Evolutionary conservation across 2,113 vertebrate species (phyloP).

Genomic region (Ploceus nigricollis): DNA sequence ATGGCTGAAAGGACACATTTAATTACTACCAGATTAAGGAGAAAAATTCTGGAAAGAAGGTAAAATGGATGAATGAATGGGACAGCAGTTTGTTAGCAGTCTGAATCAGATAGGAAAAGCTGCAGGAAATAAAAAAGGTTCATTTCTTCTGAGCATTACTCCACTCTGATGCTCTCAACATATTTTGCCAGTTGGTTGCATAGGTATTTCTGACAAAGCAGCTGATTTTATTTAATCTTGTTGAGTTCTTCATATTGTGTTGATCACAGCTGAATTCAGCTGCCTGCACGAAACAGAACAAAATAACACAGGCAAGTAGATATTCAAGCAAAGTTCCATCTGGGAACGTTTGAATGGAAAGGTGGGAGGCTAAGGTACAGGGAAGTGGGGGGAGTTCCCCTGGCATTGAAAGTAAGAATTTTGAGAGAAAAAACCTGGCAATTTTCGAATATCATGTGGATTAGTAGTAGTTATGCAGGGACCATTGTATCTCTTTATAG

Average conservation of each 20-base stretch:
- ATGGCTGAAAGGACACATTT: neutral
- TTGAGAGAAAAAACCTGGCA: neutral
- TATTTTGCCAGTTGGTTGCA: neutral
- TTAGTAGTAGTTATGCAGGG: constrained; percentile 1
- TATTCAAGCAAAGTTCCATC: neutral
- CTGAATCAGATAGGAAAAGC: neutral
- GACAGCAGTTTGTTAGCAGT: neutral
- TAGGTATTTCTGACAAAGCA: neutral
- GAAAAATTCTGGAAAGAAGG: neutral
- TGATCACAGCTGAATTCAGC: neutral
- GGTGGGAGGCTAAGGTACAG: neutral
- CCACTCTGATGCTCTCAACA: neutral
- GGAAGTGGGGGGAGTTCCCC: neutral
- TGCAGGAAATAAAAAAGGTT: neutral
- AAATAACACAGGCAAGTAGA: neutral
- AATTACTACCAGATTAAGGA: neutral
- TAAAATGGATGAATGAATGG: neutral
- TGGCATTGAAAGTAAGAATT: neutral
- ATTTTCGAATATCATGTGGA: neutral
- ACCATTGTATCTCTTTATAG: neutral
- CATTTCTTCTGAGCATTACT: neutral
- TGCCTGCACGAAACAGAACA: neutral
- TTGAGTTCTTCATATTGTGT: neutral
- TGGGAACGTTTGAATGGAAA: neutral
- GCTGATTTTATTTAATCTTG: neutral